Conservation (phyloP, 2,113 vertebrate genomes). For the Menidia beryllina region DNA sequence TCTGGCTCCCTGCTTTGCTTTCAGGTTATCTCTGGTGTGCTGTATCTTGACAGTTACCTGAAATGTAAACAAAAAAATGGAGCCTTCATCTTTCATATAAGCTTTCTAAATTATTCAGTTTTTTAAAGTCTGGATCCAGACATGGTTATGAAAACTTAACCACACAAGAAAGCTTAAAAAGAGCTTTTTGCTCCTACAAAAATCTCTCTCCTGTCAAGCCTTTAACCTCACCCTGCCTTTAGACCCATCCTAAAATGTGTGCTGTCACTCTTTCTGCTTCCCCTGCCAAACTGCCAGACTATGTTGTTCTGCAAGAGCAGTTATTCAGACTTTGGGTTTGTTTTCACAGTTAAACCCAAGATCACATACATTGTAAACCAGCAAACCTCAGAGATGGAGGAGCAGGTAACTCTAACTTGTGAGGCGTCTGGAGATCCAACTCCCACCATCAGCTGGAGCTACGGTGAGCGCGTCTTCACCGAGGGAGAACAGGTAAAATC, state of each 20-base stretch:
- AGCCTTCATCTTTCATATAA: conserved; percentile 23
- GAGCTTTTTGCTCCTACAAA: conserved; percentile 21
- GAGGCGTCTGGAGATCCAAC: conserved; percentile 96
- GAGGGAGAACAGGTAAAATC: conserved; percentile 93
- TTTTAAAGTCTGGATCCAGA: conserved; percentile 34
- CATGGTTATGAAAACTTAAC: conserved; percentile 33
- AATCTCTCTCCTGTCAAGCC: conserved; percentile 33
- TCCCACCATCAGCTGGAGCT: conserved; percentile 95
- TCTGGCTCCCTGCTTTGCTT: conserved; percentile 20
- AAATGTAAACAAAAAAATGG: conserved; percentile 53
- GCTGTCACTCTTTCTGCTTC: conserved; percentile 18
- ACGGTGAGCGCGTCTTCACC: conserved; percentile 87
- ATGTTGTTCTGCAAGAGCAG: background rate
- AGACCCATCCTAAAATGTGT: conserved; percentile 38
- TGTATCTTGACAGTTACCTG: conserved; percentile 37
- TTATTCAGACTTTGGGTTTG: conserved; percentile 27
- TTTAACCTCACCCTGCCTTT: conserved; percentile 45
- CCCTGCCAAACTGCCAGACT: conserved; percentile 38
- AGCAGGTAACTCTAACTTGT: conserved; percentile 94
- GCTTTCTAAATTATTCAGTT: conserved; percentile 33
- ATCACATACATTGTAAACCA: conserved; percentile 96
- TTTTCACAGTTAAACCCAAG: conserved; percentile 91
- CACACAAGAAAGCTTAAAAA: conserved; percentile 33
- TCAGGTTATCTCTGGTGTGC: conserved; percentile 28
- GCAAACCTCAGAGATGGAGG: conserved; percentile 92